Percentiles rank a stretch among this genome's conserved stretches.
phyloP scores from a whole-genome alignment of 2,113 vertebrate species.

The Narcine bancroftii region DNA sequence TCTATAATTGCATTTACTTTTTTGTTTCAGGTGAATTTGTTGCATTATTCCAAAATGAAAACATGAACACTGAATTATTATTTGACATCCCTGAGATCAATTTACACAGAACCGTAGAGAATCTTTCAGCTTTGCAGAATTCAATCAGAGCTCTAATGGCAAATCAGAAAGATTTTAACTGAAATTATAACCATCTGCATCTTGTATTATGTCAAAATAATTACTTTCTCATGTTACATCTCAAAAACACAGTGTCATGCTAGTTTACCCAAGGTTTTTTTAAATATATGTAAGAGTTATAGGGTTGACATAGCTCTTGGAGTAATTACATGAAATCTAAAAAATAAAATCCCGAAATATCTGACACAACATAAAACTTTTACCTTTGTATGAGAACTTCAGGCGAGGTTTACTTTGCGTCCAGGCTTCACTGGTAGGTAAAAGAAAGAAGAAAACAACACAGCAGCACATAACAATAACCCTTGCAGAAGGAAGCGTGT shows the following conservation, averaged over 20 bases:
- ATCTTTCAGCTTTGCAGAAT: not conserved
- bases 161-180: not conserved
- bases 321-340: not conserved
- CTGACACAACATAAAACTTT: not conserved
- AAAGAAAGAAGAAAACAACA: not conserved
- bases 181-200: not conserved
- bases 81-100: not conserved
- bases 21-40: not conserved
- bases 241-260: not conserved
- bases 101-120: not conserved
- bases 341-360: not conserved
- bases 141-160: not conserved
- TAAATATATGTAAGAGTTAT: not conserved
- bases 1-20: not conserved
- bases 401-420: constrained; percentile 31
- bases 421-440: not conserved
- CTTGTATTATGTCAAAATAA: constrained; percentile 3
- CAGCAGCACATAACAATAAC: not conserved
- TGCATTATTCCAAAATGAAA: not conserved
- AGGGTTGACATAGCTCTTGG: not conserved
- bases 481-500: not conserved
- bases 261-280: not conserved
- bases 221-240: not conserved
- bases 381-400: constrained; percentile 32
- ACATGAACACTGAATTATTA: not conserved